These are phyloP conservation scores for Ciconia nigra DNA, from an alignment of 2,797 vertebrate species.

Conservation along the genomic window DNA sequence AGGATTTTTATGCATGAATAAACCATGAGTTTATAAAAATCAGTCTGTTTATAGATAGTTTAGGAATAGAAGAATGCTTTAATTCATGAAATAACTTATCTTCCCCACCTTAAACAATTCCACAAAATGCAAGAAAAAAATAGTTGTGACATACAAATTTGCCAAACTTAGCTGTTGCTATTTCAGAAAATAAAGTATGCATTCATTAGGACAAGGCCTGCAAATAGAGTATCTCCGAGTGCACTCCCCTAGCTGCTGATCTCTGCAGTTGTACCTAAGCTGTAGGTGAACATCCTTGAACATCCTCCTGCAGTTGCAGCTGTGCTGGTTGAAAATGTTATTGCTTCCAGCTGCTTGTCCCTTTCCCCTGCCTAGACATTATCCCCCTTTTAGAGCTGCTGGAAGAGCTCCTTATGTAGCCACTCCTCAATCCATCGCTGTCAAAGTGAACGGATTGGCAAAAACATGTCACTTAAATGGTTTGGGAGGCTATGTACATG, in stretches of 20 bases:
- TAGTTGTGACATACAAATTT: neutral
- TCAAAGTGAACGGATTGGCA: neutral
- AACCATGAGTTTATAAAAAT: constrained; percentile 39
- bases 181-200: neutral
- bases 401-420: neutral
- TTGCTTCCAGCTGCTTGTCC: neutral
- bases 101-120: neutral
- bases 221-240: neutral
- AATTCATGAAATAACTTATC: neutral
- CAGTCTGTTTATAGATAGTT: constrained; percentile 20
- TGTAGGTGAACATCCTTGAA: neutral
- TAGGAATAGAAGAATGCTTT: constrained; percentile 10
- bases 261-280: neutral
- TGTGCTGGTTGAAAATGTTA: neutral
- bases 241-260: neutral
- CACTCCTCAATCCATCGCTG: neutral
- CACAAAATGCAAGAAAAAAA: neutral
- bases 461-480: neutral
- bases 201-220: neutral
- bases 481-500: fast-evolving
- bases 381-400: neutral
- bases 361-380: neutral
- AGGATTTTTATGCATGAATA: constrained; percentile 43
- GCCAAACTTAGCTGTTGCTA: neutral
- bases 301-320: neutral